Conservation (phyloP, 2,888 invertebrate genomes). For the Nowickia ferox region DNA sequence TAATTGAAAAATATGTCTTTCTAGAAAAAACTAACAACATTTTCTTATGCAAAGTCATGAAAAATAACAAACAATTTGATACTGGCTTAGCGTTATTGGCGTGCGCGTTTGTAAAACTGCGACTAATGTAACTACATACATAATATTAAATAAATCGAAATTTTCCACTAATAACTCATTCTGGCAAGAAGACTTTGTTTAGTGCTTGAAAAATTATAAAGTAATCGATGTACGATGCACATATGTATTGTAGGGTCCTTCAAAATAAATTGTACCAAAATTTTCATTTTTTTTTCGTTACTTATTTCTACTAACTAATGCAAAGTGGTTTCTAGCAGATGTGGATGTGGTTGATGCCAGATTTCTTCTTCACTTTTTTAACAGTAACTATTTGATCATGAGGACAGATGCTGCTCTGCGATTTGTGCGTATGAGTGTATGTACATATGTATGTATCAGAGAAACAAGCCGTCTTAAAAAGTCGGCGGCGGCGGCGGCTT, state of each 20-base stretch:
- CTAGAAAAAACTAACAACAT: conserved; percentile 24
- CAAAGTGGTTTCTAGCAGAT: neutral
- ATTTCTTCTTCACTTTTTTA: neutral
- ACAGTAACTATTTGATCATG: too few relatives aligned
- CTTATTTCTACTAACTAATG: neutral
- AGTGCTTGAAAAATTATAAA: neutral
- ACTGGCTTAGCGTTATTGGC: neutral
- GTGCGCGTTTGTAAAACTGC: neutral
- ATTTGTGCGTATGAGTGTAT: too few relatives aligned
- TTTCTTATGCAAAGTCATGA: neutral
- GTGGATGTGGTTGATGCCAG: neutral
- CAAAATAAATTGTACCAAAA: neutral
- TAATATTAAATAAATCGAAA: neutral
- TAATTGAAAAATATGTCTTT: conserved; percentile 46
- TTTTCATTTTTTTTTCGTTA: neutral
- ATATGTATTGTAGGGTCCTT: neutral
- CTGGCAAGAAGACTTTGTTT: neutral
- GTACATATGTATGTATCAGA: too few relatives aligned
- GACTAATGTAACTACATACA: neutral
- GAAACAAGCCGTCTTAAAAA: too few relatives aligned
- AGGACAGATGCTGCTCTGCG: too few relatives aligned
- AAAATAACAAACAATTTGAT: conserved; percentile 31
- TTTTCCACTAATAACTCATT: conserved; percentile 17
- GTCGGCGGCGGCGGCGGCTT: too few relatives aligned
- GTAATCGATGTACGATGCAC: neutral